These are phyloP conservation scores for Catalaphyllia jardinei DNA, from an alignment of 64 coral and sea anemone genomes.

Conservation along the genomic window DNA sequence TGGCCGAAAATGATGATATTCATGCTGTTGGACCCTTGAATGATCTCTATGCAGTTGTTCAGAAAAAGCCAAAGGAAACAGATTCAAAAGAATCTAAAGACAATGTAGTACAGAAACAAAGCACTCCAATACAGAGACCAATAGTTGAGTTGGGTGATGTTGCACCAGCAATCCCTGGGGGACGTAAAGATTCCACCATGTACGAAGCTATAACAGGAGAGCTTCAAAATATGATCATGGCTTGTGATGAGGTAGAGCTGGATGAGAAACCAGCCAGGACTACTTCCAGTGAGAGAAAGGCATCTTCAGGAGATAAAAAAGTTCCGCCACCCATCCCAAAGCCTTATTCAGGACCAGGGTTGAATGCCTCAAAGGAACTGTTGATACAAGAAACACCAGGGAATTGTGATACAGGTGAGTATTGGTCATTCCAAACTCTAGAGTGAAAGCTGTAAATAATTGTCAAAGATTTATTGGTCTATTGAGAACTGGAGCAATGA, in stretches of 20 bases:
- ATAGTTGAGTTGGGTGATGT: constrained; percentile 54
- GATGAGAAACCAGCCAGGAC: not conserved
- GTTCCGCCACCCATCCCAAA: constrained; percentile 83
- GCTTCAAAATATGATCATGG: constrained; percentile 71
- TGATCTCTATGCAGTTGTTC: constrained; percentile 86
- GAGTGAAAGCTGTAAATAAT: too few relatives aligned
- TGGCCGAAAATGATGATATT: not conserved
- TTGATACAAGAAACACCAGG: not conserved
- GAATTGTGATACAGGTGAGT: not conserved
- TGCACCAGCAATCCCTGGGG: constrained; percentile 56
- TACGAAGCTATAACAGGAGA: constrained; percentile 83
- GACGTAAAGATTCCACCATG: constrained; percentile 16
- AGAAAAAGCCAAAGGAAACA: constrained; percentile 72
- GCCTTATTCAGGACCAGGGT: constrained; percentile 79
- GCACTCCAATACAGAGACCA: constrained; percentile 24
- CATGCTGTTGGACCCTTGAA: constrained; percentile 26
- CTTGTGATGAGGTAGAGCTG: constrained; percentile 32
- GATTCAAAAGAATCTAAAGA: not conserved
- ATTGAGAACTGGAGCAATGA: too few relatives aligned
- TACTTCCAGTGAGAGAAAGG: not conserved
- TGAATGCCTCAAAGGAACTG: not conserved
- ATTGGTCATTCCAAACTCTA: not conserved
- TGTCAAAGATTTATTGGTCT: too few relatives aligned
- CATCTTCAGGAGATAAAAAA: constrained; percentile 16
- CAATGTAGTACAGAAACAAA: constrained; percentile 14